Percentiles rank a stretch among this genome's conserved stretches.
These are phyloP conservation scores for Alosa alosa DNA, from an alignment of 2,113 vertebrate genomes.

Conservation along the genomic window DNA sequence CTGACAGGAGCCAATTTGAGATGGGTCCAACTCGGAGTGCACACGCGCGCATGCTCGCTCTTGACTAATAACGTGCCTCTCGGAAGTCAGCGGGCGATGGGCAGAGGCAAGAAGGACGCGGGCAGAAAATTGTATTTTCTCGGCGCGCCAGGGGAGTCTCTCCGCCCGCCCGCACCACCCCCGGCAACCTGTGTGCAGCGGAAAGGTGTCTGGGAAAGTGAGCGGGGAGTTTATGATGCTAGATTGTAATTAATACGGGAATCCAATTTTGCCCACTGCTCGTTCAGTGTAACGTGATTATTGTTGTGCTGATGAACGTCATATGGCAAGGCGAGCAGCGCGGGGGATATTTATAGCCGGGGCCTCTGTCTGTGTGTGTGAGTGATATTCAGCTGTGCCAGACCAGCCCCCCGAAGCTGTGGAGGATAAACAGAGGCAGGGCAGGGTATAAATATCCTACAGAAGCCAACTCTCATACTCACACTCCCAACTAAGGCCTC, in stretches of 20 bases:
- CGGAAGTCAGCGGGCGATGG: slow-evolving; percentile 56
- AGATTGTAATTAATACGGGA: slow-evolving; percentile 68
- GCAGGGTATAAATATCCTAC: slow-evolving; percentile 20
- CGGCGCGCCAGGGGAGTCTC: slow-evolving; percentile 59
- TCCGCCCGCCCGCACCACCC: slow-evolving; percentile 18
- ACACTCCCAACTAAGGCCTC: not conserved
- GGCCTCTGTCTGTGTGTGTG: slow-evolving; percentile 30
- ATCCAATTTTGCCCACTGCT: slow-evolving; percentile 65
- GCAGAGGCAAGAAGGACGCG: slow-evolving; percentile 45
- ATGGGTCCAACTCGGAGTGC: not conserved
- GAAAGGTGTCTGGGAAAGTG: slow-evolving; percentile 53
- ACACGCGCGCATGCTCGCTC: slow-evolving; percentile 15
- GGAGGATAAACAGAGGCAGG: slow-evolving; percentile 63
- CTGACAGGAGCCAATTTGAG: slow-evolving; percentile 44
- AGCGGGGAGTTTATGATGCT: slow-evolving; percentile 58
- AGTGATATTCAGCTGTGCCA: slow-evolving; percentile 20
- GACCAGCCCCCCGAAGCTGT: slow-evolving; percentile 16
- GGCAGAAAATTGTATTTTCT: slow-evolving; percentile 63
- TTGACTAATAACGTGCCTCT: slow-evolving; percentile 52
- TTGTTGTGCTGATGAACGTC: slow-evolving; percentile 58
- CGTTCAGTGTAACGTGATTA: slow-evolving; percentile 59
- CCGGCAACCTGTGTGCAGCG: slow-evolving; percentile 53
- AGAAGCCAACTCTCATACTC: not conserved
- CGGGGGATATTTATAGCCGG: slow-evolving; percentile 44
- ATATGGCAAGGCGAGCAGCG: slow-evolving; percentile 42